phyloP scores from a whole-genome alignment of 2,888 invertebrate species.

The Spilosoma lubricipeda region DNA sequence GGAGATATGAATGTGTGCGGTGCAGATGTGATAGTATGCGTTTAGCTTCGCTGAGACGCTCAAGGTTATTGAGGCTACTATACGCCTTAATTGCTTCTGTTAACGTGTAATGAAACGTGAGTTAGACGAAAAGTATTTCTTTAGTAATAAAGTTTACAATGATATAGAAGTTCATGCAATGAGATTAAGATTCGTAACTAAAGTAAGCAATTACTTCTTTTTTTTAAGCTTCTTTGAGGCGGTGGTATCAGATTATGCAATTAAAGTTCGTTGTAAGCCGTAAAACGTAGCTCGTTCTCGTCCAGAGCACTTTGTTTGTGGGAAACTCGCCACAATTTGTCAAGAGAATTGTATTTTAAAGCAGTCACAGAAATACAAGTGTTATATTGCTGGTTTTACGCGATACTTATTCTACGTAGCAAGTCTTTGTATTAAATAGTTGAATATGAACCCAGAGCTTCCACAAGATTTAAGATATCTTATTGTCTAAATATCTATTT shows the following conservation, averaged over 20 bases:
- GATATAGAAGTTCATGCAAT: slow-evolving; percentile 25
- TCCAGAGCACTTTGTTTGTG: slow-evolving; percentile 64
- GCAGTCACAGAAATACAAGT: slow-evolving; percentile 30
- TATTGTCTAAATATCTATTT: too few species aligned
- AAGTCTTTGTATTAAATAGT: background rate
- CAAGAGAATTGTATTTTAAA: slow-evolving; percentile 63
- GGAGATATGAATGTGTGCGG: too few species aligned
- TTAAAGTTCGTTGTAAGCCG: slow-evolving; percentile 64
- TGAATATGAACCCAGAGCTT: background rate
- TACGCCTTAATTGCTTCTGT: slow-evolving; percentile 36
- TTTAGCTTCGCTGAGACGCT: too few species aligned
- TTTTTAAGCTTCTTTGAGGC: slow-evolving; percentile 48
- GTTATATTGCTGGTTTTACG: slow-evolving; percentile 25
- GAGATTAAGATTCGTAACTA: slow-evolving; percentile 41
- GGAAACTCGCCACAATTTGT: slow-evolving; percentile 59
- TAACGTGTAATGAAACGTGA: slow-evolving; percentile 9
- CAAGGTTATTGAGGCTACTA: too few species aligned
- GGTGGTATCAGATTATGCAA: slow-evolving; percentile 65
- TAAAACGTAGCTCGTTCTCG: slow-evolving; percentile 58
- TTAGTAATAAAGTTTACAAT: slow-evolving; percentile 33
- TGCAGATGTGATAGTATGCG: too few species aligned
- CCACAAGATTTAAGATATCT: slow-evolving; percentile 9
- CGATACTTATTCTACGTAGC: background rate
- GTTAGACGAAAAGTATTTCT: slow-evolving; percentile 22
- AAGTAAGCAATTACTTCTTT: slow-evolving; percentile 52